A percentile compares a stretch with the other conserved stretches of the same genome.
Evolutionary conservation across 2,797 vertebrate species (phyloP).

Genomic region (Spinus olivaceus): DNA sequence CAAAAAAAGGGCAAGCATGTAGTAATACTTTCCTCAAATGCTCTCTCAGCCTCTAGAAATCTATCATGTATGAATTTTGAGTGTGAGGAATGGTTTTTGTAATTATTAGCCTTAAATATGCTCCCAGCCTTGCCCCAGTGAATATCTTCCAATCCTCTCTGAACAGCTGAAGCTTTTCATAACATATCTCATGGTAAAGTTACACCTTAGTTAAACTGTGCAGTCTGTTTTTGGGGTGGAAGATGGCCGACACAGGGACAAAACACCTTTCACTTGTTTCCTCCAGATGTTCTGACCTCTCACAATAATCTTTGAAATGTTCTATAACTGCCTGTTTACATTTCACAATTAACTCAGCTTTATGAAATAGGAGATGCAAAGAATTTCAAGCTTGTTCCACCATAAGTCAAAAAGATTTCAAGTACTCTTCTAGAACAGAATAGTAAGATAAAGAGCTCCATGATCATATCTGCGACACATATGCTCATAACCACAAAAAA

Average conservation of each 20-base stretch:
- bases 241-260: not conserved
- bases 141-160: not conserved
- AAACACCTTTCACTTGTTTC: not conserved
- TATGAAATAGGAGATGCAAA: not conserved
- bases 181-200: rapidly evolving
- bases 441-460: not conserved
- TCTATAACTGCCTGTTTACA: not conserved
- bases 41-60: not conserved
- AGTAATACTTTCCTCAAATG: not conserved
- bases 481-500: not conserved
- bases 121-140: not conserved
- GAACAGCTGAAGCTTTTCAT: not conserved
- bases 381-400: not conserved
- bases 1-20: not conserved
- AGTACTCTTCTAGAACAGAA: not conserved
- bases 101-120: not conserved
- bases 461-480: not conserved
- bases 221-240: rapidly evolving
- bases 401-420: not conserved
- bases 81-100: not conserved
- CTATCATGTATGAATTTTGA: rapidly evolving
- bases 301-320: not conserved
- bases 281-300: not conserved
- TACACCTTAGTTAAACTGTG: not conserved
- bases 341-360: not conserved